These are phyloP conservation scores for Brachionus plicatilis DNA, from an alignment of 1,140 invertebrate genomes.

Conservation along the genomic window DNA sequence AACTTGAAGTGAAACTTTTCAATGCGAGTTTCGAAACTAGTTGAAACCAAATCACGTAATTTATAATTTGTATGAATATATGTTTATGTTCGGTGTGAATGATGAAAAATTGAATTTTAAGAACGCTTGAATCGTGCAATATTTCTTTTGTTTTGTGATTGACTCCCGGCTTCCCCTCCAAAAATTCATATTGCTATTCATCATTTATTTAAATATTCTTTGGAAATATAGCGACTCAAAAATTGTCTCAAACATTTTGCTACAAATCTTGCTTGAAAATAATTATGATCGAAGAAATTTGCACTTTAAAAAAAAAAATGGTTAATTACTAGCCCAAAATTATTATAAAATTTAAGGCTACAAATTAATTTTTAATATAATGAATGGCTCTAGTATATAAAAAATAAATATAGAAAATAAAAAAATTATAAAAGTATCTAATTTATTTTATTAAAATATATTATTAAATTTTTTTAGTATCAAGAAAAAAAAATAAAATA, in stretches of 20 bases:
- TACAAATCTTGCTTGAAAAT: background rate
- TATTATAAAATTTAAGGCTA: no score
- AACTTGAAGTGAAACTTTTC: background rate
- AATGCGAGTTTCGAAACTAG: background rate
- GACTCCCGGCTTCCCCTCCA: background rate
- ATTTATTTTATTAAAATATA: no score
- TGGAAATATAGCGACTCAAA: background rate
- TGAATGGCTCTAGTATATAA: no score
- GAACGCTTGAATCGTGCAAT: constrained; percentile 27
- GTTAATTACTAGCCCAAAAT: no score
- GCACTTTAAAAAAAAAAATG: no score
- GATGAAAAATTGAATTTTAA: background rate
- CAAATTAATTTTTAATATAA: no score
- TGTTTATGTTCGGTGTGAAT: background rate
- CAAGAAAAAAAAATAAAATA: no score
- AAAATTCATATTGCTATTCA: background rate
- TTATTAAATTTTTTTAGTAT: no score
- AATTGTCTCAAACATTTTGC: background rate
- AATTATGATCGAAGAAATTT: no score
- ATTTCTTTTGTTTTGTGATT: background rate
- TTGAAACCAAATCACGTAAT: background rate
- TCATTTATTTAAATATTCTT: background rate
- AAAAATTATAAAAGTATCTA: no score
- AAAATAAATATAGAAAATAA: no score
- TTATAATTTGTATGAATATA: background rate